These are phyloP conservation scores for Hirtodrosophila duncani DNA, from an alignment of 2,888 invertebrate genomes.

Conservation along the genomic window DNA sequence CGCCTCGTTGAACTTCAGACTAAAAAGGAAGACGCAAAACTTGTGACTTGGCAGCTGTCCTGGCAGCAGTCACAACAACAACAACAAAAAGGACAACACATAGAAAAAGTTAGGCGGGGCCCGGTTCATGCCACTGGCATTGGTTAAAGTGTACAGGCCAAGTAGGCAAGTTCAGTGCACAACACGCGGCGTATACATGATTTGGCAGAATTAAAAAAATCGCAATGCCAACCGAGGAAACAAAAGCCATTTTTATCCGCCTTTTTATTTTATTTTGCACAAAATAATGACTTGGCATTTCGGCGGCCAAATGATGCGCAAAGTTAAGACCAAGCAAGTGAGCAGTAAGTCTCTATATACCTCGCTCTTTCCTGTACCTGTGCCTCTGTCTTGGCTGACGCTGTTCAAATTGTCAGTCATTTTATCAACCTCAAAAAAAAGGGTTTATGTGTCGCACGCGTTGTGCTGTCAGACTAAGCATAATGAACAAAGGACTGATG, in stretches of 20 bases:
- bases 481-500: too few species aligned
- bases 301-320: conserved; percentile 55
- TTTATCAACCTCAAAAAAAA: too few species aligned
- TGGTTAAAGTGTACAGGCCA: too few species aligned
- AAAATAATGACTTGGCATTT: conserved; percentile 69
- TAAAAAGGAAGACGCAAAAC: conserved; percentile 35
- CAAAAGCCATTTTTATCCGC: conserved; percentile 51
- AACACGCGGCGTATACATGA: too few species aligned
- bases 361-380: too few species aligned
- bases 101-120: neutral
- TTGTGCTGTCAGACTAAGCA: too few species aligned
- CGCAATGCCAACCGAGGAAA: conserved; percentile 22
- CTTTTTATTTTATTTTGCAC: too few species aligned
- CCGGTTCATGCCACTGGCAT: neutral
- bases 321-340: too few species aligned
- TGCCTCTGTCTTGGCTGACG: too few species aligned
- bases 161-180: conserved; percentile 8
- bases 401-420: too few species aligned
- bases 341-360: too few species aligned
- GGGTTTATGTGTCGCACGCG: too few species aligned
- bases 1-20: conserved; percentile 60
- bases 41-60: conserved; percentile 55
- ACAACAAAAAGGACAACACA: neutral
- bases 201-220: conserved; percentile 10
- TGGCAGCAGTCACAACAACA: conserved; percentile 14